A percentile compares a stretch with the other conserved stretches of the same genome.
Evolutionary conservation across 2,113 vertebrate species (phyloP).

Genomic region (Halichoeres trimaculatus): DNA sequence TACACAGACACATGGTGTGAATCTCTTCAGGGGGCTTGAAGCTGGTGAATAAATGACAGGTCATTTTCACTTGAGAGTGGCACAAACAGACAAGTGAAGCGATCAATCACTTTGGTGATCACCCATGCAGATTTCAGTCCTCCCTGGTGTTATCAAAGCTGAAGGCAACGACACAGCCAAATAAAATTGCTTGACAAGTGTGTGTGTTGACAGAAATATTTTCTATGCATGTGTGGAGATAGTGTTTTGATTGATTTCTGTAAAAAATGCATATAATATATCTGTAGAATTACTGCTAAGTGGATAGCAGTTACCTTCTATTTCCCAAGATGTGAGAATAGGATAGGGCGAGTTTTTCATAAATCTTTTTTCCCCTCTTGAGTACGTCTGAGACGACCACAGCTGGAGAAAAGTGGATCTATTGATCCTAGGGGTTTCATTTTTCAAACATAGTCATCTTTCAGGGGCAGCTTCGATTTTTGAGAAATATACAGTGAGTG

Average conservation of each 20-base stretch:
- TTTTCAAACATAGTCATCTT: constrained; percentile 70
- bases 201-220: constrained; percentile 2
- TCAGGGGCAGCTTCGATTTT: constrained; percentile 64
- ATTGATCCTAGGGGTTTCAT: constrained; percentile 74
- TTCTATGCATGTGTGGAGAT: constrained; percentile 20
- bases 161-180: constrained; percentile 52
- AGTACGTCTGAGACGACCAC: constrained; percentile 61
- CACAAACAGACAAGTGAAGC: constrained; percentile 66
- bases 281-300: constrained; percentile 27
- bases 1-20: constrained; percentile 29
- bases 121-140: constrained; percentile 80
- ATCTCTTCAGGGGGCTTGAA: constrained; percentile 73
- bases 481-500: constrained; percentile 58
- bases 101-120: constrained; percentile 86
- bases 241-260: constrained; percentile 42
- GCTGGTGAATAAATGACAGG: constrained; percentile 86
- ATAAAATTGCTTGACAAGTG: constrained; percentile 63
- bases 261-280: constrained; percentile 31
- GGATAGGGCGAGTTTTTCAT: constrained; percentile 47
- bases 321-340: constrained; percentile 36
- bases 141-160: constrained; percentile 60
- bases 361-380: constrained; percentile 44
- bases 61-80: constrained; percentile 83
- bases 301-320: constrained; percentile 41
- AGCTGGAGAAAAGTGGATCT: constrained; percentile 68